These are phyloP conservation scores for Gastracanthus pulcherrimus DNA, from an alignment of 2,888 invertebrate species.

Conservation along the genomic window DNA sequence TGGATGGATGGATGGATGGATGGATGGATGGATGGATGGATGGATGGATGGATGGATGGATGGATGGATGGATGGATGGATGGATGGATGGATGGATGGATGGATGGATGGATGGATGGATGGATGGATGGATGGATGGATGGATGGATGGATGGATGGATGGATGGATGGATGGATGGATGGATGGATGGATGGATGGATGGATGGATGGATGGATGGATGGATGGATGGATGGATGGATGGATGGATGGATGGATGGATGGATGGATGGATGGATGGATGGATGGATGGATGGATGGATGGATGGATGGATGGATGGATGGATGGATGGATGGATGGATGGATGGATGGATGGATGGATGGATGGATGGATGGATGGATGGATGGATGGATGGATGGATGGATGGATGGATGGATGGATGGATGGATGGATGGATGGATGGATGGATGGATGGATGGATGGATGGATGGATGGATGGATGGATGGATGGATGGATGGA, in stretches of 20 bases:
- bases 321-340: neutral
- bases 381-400: neutral
- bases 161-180: neutral
- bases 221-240: neutral
- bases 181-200: neutral
- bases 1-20: no score
- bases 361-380: neutral
- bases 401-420: neutral
- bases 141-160: neutral
- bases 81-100: neutral
- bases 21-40: neutral
- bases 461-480: neutral
- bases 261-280: neutral
- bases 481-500: neutral
- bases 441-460: neutral
- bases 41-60: neutral
- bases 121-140: neutral
- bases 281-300: neutral
- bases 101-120: neutral
- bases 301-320: neutral
- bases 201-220: neutral
- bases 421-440: neutral
- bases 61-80: neutral
- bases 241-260: neutral
- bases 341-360: neutral